Evolutionary conservation across 1,140 invertebrate species (phyloP), one percentile per base, ranked within the genome.

Genomic region (Brachystomella parvula): DNA sequence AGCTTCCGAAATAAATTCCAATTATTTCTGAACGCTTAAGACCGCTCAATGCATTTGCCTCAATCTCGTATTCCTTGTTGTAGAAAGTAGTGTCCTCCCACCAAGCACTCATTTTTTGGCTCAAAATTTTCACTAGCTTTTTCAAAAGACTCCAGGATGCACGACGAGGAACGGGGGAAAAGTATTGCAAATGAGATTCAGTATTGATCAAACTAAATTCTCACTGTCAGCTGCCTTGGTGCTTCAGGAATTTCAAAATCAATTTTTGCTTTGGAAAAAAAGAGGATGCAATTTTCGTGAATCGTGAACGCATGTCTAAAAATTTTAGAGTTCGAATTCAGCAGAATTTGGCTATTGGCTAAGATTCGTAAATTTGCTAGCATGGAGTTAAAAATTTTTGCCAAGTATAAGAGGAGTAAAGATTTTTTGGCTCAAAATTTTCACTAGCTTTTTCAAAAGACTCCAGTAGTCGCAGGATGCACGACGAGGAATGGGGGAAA

Each of bases 11-110:
- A 32, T 31, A 62, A 29, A 62, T 24, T 24, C n/a, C 60, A 32
- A 62, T 39, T 3, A 62, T 39, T 3, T 62, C 60, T 3, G 30
- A 3, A 3, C 19, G 3, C 6, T 24, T 6, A 12, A 62, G 35
- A 3, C 3, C 28, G 9, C 44, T 35, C 9, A 6, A 15, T 3
- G 35, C 60, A 15, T 26, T 62, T 39, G 39, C 31, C 15, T 39
- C 33, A 24, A 15, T 15, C n/a, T 39, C 29, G 28, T 44, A 62
- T 3, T 39, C 9, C 3, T 21, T 62, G 33, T 32, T 44, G 60
- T 24, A 62, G 60, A 62, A 62, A 19, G 44, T 19, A 19, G 24
- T 3, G 15, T 47, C 60, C 24, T 62, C 17, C 60, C 60, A 62
- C 60, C 60, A 62, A 24, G 60, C 33, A 15, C 21, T 26, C 49